A percentile compares a stretch with the other conserved stretches of the same genome.
Evolutionary conservation across 92 coral and sea anemone species (phyloP).

Genomic region (Scolanthus callimorphus): DNA sequence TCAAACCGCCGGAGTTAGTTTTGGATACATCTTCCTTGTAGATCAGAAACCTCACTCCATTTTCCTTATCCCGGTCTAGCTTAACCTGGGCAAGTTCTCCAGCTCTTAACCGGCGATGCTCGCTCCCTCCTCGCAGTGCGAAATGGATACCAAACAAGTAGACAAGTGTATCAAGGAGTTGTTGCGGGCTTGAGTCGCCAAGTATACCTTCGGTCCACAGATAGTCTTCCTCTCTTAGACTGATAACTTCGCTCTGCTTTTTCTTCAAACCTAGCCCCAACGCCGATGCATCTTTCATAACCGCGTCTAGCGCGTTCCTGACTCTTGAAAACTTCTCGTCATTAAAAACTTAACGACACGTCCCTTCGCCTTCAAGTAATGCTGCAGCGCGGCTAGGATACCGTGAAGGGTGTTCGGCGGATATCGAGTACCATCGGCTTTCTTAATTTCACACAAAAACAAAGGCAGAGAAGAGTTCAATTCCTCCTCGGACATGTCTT

Average conservation of each 20-base stretch:
- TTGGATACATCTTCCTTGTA: too few relatives aligned
- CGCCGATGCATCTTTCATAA: constrained; percentile 24
- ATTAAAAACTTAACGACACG: constrained; percentile 6
- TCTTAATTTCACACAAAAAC: constrained; percentile 14
- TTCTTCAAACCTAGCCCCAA: constrained; percentile 19
- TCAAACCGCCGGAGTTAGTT: too few relatives aligned
- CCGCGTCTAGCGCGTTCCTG: constrained; percentile 18
- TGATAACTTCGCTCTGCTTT: background rate
- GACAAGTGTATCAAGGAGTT: too few relatives aligned
- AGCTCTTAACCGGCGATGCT: background rate
- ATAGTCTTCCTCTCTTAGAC: background rate
- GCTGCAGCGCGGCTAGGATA: constrained; percentile 29
- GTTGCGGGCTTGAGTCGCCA: too few relatives aligned
- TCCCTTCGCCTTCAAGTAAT: constrained; percentile 7
- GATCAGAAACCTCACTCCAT: too few relatives aligned
- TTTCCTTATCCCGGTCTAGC: too few relatives aligned
- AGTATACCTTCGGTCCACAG: too few relatives aligned
- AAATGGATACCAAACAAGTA: too few relatives aligned
- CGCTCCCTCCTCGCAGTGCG: too few relatives aligned
- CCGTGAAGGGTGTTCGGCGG: constrained; percentile 39
- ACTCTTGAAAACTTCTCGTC: constrained; percentile 8
- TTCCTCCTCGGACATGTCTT: constrained; percentile 5
- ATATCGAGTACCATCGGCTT: constrained; percentile 12
- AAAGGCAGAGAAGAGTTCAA: constrained; percentile 7
- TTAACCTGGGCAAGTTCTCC: too few relatives aligned